phyloP scores from a whole-genome alignment of 2,113 vertebrate genomes.

The Ramphastos sulfuratus region DNA sequence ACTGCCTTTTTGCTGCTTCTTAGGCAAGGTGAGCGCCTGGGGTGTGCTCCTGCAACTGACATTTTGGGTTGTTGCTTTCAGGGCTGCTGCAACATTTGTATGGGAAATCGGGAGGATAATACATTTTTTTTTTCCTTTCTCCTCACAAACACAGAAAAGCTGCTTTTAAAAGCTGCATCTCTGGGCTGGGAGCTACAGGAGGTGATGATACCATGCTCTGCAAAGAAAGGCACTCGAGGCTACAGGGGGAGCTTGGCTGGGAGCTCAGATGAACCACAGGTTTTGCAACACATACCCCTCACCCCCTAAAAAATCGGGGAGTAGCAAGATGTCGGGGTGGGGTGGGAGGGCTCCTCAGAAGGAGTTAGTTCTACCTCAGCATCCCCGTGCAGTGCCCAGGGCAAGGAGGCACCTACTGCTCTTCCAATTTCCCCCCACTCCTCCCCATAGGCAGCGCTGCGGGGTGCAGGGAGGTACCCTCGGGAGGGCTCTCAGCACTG shows the following conservation, averaged over 20 bases:
- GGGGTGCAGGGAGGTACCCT: background rate
- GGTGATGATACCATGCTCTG: accelerated
- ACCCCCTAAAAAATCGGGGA: background rate
- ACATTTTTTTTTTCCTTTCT: background rate
- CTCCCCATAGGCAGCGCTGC: background rate
- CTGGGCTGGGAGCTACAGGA: background rate
- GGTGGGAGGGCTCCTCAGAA: accelerated
- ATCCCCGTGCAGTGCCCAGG: background rate
- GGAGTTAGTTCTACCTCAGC: background rate
- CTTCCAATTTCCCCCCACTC: background rate
- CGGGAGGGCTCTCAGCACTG: background rate
- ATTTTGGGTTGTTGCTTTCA: background rate
- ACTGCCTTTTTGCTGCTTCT: background rate
- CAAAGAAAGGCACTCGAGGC: background rate
- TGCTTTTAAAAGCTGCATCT: background rate
- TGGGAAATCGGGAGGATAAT: background rate
- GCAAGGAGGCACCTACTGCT: background rate
- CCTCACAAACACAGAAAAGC: background rate
- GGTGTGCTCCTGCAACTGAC: background rate
- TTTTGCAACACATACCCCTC: background rate
- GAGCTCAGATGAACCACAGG: background rate
- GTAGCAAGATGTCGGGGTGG: background rate
- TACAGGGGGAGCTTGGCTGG: background rate
- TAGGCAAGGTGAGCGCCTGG: background rate
- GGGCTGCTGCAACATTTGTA: background rate